Evolutionary conservation across 1,140 invertebrate genomes (phyloP), one percentile per base, ranked within the genome.

Genomic region (Popillia japonica): DNA sequence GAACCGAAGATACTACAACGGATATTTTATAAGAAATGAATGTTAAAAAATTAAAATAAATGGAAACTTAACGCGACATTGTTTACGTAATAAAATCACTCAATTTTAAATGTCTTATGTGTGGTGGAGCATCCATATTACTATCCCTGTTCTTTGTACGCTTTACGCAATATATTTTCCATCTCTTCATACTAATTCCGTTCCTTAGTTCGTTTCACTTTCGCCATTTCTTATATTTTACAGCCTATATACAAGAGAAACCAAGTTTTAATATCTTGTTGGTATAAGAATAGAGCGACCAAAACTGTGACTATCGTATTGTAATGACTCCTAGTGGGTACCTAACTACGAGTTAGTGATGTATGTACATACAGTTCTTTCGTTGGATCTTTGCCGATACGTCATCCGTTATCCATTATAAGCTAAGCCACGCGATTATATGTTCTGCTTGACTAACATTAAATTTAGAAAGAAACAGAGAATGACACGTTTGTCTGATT

Each of bases 141-240:
- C 68, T 55, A 82, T 42, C 79, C 85, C 84, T 87, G 81, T 86
- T 85, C 81, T 85, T 87, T 77, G 83, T 83, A 77, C 84, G 85
- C 82, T 85, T 86, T 73, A 82, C 81, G 80, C 86, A 86, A 79
- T 85, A 86, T 72, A 83, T 79, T 76, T 79, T 84, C 86, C 86
- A 86, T 85, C 79, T 85, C 81, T 84, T 86, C 85, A 86, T 86
- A 80, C 81, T 86, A 80, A 55, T 55, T 76, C 41, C 22, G 41
- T 44, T 74, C 40, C 72, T 27, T 34, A 76, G 41, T 76, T 76
- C 75, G 41, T 76, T 76, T 76, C 44, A 76, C 75, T 44, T 76
- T 55, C n/a, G 75, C 75, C 75, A 76, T 76, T 48, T 74, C 41
- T 74, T 40, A 74, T 74, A 68, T 22, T 14, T 14, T 68, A 22